Conservation (phyloP, 2,113 vertebrate species). For the Ptychochromis oligacanthus region DNA sequence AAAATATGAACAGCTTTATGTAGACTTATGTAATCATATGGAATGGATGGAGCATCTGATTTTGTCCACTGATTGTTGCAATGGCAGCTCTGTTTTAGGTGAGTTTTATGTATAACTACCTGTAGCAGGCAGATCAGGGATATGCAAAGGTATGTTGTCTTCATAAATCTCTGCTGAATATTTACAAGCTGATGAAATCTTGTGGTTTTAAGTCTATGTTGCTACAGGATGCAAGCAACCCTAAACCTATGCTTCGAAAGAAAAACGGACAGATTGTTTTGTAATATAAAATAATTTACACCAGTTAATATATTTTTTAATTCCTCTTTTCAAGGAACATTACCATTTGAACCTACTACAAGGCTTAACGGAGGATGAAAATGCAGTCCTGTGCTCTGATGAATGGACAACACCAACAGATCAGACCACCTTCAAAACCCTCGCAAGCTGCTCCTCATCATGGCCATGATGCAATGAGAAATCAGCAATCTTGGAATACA, state of each 20-base stretch:
- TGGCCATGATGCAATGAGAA: background rate
- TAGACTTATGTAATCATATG: no score
- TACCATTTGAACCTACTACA: background rate
- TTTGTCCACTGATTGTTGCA: no score
- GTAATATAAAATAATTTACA: background rate
- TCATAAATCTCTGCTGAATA: no score
- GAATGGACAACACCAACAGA: background rate
- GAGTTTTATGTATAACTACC: background rate
- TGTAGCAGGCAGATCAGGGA: background rate
- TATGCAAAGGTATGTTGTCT: no score
- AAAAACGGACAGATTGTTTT: background rate
- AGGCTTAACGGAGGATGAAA: background rate
- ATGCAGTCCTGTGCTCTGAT: constrained; percentile 37
- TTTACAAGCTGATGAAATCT: no score
- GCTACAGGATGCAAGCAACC: no score
- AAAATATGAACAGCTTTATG: no score
- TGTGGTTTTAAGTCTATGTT: background rate
- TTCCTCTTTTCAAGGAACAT: constrained; percentile 40
- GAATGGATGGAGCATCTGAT: no score
- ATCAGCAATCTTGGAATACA: background rate
- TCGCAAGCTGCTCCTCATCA: background rate
- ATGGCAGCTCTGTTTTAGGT: no score
- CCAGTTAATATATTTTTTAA: background rate
- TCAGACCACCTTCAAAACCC: background rate
- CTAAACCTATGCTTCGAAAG: no score